A percentile compares a stretch with the other conserved stretches of the same genome.
phyloP scores from a whole-genome alignment of 92 coral and sea anemone species.

The Umimayanthus chanpuru region DNA sequence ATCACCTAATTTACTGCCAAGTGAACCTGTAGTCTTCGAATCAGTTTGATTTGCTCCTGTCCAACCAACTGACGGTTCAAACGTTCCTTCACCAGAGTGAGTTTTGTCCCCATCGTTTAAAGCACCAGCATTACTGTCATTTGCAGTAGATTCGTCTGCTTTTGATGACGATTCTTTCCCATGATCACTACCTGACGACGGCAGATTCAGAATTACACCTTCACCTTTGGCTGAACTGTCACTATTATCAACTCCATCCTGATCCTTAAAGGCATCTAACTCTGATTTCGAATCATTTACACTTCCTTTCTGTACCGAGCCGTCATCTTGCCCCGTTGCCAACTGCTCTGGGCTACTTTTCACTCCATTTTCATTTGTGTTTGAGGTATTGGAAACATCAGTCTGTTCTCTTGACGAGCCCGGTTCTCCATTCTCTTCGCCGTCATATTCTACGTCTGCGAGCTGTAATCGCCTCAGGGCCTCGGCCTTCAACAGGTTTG shows the following conservation, averaged over 20 bases:
- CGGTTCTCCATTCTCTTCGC: constrained; percentile 25
- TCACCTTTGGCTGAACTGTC: not conserved
- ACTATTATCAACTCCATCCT: not conserved
- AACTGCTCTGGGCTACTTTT: not conserved
- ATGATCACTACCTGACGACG: not conserved
- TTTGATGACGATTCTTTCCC: not conserved
- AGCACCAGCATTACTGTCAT: not conserved
- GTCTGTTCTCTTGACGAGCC: constrained; percentile 35
- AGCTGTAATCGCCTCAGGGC: constrained; percentile 89
- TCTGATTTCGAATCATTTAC: not conserved
- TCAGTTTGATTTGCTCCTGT: constrained; percentile 11
- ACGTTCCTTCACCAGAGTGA: not conserved
- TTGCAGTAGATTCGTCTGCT: not conserved
- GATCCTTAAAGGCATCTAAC: not conserved
- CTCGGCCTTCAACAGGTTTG: constrained; percentile 89
- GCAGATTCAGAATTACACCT: not conserved
- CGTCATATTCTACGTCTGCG: constrained; percentile 68
- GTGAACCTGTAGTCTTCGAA: not conserved
- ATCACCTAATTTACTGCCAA: constrained; percentile 20
- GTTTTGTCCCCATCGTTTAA: not conserved
- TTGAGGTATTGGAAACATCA: constrained; percentile 15
- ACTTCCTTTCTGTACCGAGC: not conserved
- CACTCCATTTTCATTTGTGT: constrained; percentile 22
- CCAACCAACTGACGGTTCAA: not conserved
- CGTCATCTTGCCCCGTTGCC: constrained; percentile 15